Evolutionary conservation across 1,140 invertebrate species (phyloP).

Genomic region (Drosophila willistoni): DNA sequence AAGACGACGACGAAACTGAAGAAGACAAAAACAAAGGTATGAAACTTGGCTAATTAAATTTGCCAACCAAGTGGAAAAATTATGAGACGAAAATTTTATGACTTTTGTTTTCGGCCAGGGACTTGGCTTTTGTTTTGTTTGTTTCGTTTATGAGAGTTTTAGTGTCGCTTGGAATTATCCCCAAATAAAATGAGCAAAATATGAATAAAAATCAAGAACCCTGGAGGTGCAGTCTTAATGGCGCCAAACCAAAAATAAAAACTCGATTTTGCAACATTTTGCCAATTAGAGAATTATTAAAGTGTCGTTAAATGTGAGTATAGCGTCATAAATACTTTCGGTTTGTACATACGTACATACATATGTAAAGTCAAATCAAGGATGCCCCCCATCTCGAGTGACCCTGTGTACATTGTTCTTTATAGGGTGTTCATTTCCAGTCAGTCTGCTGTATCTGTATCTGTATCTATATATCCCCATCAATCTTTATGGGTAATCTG

Average conservation of each 20-base stretch:
- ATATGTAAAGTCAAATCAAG: no score
- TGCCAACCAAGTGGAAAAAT: constrained; percentile 56
- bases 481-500: constrained; percentile 48
- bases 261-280: constrained; percentile 42
- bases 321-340: constrained; percentile 21
- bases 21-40: neutral
- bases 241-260: constrained; percentile 45
- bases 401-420: no score
- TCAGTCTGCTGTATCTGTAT: neutral
- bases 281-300: constrained; percentile 77
- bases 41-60: constrained; percentile 63
- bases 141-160: constrained; percentile 27
- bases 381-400: no score
- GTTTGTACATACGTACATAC: no score
- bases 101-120: neutral
- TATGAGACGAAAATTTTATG: constrained; percentile 32
- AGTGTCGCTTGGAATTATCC: constrained; percentile 53
- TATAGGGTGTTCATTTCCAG: no score
- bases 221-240: constrained; percentile 54
- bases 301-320: constrained; percentile 74
- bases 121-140: neutral
- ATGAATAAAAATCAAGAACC: constrained; percentile 64
- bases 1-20: constrained; percentile 21
- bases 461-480: neutral
- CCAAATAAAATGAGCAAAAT: constrained; percentile 35